Evolutionary conservation across 2,797 vertebrate genomes (phyloP).

Genomic region (Helicolenus hilgendorfi): DNA sequence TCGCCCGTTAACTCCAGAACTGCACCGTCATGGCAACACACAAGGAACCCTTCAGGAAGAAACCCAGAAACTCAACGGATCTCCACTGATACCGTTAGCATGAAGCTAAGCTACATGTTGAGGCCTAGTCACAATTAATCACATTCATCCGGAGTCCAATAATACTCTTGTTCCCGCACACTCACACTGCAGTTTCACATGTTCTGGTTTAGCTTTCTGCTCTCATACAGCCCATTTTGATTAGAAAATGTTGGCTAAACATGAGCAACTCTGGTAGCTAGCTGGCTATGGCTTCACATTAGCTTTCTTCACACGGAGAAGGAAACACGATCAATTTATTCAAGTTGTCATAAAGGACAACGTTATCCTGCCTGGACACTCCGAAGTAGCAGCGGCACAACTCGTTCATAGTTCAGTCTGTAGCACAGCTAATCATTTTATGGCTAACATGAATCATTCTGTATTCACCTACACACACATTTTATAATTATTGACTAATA

Average conservation of each 20-base stretch:
- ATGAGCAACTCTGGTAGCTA: background rate
- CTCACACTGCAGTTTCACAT: background rate
- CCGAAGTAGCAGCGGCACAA: conserved; percentile 22
- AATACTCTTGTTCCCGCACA: background rate
- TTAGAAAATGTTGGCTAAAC: background rate
- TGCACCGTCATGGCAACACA: conserved; percentile 90
- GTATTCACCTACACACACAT: background rate
- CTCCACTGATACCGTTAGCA: conserved; percentile 33
- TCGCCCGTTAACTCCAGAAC: conserved; percentile 85
- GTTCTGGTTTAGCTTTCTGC: background rate
- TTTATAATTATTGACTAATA: background rate
- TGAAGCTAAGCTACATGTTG: conserved; percentile 10
- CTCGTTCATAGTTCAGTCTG: background rate
- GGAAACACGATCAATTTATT: background rate
- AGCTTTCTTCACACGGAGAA: background rate
- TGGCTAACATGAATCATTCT: background rate
- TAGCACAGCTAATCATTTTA: background rate
- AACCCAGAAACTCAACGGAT: conserved; percentile 2
- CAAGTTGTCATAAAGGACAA: background rate
- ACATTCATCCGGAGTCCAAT: background rate
- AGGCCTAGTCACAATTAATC: background rate
- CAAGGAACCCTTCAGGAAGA: conserved; percentile 48
- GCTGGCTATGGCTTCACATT: background rate
- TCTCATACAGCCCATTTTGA: background rate
- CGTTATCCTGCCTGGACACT: conserved; percentile 45